Evolutionary conservation across 2,888 invertebrate species (phyloP).

Genomic region (Harpalus rubripes): DNA sequence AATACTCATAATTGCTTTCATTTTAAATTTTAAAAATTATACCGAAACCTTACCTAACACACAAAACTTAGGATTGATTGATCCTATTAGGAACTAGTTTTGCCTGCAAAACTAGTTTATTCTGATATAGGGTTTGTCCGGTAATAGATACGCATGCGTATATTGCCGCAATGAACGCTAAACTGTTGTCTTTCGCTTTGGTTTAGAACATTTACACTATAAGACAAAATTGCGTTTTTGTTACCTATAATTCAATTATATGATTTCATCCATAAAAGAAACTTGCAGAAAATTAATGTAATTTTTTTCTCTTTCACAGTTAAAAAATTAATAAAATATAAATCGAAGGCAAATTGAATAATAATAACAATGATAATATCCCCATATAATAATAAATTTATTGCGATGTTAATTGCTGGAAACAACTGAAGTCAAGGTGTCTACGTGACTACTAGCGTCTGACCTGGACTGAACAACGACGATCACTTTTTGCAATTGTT

Average conservation of each 20-base stretch:
- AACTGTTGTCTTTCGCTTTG: too few relatives aligned
- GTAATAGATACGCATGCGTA: too few relatives aligned
- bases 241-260: not conserved
- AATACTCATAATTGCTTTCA: too few relatives aligned
- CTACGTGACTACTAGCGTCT: slow-evolving; percentile 43
- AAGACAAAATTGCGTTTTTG: too few relatives aligned
- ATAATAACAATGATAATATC: slow-evolving; percentile 18
- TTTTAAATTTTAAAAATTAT: too few relatives aligned
- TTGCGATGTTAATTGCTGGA: slow-evolving; percentile 40
- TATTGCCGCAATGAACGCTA: too few relatives aligned
- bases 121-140: too few relatives aligned
- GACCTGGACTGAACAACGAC: slow-evolving; percentile 33
- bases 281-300: not conserved
- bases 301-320: not conserved
- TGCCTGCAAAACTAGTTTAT: too few relatives aligned
- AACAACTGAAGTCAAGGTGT: slow-evolving; percentile 51
- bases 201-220: too few relatives aligned
- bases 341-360: slow-evolving; percentile 35
- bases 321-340: not conserved
- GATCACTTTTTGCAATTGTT: slow-evolving; percentile 48
- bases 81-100: too few relatives aligned
- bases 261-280: not conserved
- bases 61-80: too few relatives aligned
- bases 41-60: too few relatives aligned
- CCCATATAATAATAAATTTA: slow-evolving; percentile 43